These are phyloP conservation scores for Lacerta agilis DNA, from an alignment of 2,797 vertebrate genomes.

Conservation along the genomic window DNA sequence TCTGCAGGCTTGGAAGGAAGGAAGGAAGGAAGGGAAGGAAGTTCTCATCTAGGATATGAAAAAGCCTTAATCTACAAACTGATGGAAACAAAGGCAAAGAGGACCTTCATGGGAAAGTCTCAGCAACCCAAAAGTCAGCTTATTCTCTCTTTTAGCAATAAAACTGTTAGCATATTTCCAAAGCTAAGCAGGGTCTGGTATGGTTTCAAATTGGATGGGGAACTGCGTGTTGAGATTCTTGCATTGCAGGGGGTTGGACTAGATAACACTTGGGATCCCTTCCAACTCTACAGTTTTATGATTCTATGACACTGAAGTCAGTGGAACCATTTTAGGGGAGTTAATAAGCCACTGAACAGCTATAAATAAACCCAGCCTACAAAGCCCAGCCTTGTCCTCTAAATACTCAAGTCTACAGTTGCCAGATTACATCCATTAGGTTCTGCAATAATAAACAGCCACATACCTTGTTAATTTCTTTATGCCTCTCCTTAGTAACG, in stretches of 20 bases:
- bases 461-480: constrained; percentile 94
- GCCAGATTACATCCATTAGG: not conserved
- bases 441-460: not conserved
- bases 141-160: too few species aligned
- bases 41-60: not conserved
- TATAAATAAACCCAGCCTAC: too few species aligned
- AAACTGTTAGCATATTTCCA: not conserved
- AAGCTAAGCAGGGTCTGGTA: not conserved
- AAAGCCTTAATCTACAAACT: not conserved
- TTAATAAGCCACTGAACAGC: too few species aligned
- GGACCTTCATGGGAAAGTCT: not conserved
- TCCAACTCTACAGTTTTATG: too few species aligned
- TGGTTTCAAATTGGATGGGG: too few species aligned
- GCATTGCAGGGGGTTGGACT: too few species aligned
- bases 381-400: not conserved
- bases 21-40: too few species aligned
- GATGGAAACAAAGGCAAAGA: not conserved
- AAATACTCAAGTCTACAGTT: not conserved
- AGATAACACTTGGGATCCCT: too few species aligned
- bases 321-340: not conserved
- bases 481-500: constrained; percentile 91
- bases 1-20: too few species aligned
- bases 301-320: not conserved
- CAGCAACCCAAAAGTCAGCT: not conserved
- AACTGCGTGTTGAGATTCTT: too few species aligned